These are phyloP conservation scores for Alces alces DNA, from an alignment of 2,113 vertebrate genomes.

Conservation along the genomic window DNA sequence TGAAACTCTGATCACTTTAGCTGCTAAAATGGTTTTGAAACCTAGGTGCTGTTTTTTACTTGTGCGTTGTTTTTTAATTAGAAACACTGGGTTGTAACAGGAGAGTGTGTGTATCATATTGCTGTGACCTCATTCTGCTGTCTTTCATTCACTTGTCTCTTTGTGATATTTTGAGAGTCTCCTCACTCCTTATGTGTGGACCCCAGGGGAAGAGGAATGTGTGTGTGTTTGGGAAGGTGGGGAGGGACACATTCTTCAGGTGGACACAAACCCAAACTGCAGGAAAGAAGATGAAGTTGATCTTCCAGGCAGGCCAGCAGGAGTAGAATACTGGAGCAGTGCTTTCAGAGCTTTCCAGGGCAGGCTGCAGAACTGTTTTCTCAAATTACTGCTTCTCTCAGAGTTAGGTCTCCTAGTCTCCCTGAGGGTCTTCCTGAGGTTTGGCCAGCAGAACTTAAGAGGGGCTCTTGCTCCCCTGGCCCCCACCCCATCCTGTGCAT, in stretches of 20 bases:
- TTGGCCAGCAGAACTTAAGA: not conserved
- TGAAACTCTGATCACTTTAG: not conserved
- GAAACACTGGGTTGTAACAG: not conserved
- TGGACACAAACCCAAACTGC: not conserved
- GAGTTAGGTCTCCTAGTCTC: not conserved
- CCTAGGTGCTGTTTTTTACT: not conserved
- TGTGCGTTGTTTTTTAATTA: constrained; percentile 20
- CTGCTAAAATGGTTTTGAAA: constrained; percentile 1
- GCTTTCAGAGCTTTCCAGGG: not conserved
- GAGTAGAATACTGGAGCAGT: not conserved
- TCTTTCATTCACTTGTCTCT: not conserved
- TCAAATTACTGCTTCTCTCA: not conserved
- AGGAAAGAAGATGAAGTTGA: not conserved
- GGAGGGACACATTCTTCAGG: not conserved
- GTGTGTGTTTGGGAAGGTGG: not conserved
- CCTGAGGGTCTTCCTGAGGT: not conserved
- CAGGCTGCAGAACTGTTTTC: not conserved
- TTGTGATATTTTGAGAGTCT: not conserved
- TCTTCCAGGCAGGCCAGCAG: not conserved
- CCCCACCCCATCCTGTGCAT: not conserved
- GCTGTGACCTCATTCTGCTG: not conserved
- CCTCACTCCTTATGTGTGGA: not conserved
- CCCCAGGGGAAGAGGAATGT: not conserved
- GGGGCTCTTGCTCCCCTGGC: not conserved
- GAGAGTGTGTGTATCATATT: not conserved